Percentiles rank a stretch among this genome's conserved stretches.
phyloP scores from a whole-genome alignment of 2,888 invertebrate species.

The Patella depressa region DNA sequence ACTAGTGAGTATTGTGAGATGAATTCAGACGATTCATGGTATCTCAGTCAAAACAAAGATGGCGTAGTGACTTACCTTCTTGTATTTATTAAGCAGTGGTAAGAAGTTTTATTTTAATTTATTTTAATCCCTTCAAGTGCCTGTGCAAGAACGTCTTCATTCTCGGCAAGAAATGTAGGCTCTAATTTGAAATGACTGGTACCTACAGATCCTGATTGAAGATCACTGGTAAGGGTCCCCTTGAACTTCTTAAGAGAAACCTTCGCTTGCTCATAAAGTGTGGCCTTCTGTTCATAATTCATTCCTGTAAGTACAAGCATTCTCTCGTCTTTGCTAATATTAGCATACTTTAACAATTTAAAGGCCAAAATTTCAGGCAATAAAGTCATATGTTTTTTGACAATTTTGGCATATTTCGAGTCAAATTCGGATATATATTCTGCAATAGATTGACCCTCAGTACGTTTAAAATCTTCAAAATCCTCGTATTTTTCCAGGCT shows the following conservation, averaged over 20 bases:
- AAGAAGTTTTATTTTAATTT: too few species aligned
- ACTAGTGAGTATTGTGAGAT: too few species aligned
- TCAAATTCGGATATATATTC: not conserved
- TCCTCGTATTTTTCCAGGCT: not conserved
- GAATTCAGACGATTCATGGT: too few species aligned
- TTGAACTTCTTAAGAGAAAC: not conserved
- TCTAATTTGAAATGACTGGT: slow-evolving; percentile 4
- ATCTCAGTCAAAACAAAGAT: too few species aligned
- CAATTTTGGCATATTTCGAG: not conserved
- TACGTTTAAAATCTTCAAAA: not conserved
- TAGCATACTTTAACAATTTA: slow-evolving; percentile 2
- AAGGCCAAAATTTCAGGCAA: not conserved
- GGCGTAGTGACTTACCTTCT: too few species aligned
- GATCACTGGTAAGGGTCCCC: too few species aligned
- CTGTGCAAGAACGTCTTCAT: slow-evolving; percentile 6
- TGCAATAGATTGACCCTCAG: not conserved
- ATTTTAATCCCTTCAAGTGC: too few species aligned
- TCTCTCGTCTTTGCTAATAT: not conserved
- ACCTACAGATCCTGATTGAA: not conserved
- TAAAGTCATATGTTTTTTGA: not conserved
- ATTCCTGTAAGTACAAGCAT: not conserved
- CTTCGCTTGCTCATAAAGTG: not conserved
- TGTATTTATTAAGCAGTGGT: too few species aligned
- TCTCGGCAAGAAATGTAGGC: not conserved
- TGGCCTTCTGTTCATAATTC: not conserved